Base-by-base conservation (phyloP, 2,888 invertebrate genomes). In the Chalcis sispes region DNA sequence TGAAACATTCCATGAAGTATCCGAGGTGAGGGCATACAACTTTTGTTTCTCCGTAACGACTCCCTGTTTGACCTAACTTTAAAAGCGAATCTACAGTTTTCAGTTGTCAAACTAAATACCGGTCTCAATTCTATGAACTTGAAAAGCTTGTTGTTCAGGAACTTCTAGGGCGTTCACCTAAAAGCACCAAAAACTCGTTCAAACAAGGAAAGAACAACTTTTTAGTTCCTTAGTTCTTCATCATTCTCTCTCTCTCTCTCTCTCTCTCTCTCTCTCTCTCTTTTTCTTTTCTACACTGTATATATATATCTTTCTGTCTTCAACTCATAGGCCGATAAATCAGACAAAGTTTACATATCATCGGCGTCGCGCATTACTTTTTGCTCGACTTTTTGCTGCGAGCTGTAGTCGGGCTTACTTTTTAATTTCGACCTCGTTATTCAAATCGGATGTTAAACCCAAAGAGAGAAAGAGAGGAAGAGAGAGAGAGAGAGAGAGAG, bases 211-310 rank as follows among this genome's bases (percentile, higher is more conserved):
- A 75, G 72, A 72, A 65, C 69, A 78, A 78, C 75, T 75, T 78
- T 78, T 72, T 70, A 78, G 72, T 72, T 72, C 75, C 70, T 75
- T 71, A 69, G 64, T 72, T 78, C 46, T n/a, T n/a, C n/a, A n/a
- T n/a, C n/a, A n/a, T n/a, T n/a, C n/a, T n/a, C n/a, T 80, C 77
- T 81, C 80, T 79, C 78, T 79, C 79, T 78, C 77, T 15, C 77
- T 72, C 74, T 80, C 79, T 77, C 78, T 80, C 48, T 25, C 15
- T 15, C 52, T 52, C 46, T n/a, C 58, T 29, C 18, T 29, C 29
- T 18, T n/a, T n/a, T n/a, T n/a, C n/a, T n/a, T n/a, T n/a, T n/a
- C n/a, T n/a, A n/a, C n/a, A n/a, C 13, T 13, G 25, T 10, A 15
- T 36, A 36, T 36, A 36, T 36, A 36, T 36, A 3, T 29, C 42